Base-by-base conservation (phyloP, 2,797 vertebrate species). In the Botia kubotai region DNA sequence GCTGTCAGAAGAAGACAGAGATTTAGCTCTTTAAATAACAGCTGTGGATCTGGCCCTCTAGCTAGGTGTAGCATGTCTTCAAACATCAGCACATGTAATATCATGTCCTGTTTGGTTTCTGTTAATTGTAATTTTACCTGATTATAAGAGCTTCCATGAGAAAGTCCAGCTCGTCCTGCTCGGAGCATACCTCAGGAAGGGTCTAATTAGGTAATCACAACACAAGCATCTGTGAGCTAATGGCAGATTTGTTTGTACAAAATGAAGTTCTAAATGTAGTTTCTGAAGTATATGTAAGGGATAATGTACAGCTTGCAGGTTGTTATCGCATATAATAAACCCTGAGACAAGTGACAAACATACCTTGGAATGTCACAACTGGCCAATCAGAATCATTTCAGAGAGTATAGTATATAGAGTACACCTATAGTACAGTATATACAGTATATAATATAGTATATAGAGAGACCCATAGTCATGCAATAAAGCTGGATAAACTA, bases 71-170 rank as follows among this genome's bases (percentile, higher is more conserved):
- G 16, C 16, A 39, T 16, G 62, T 53, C 43, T 13, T 8, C 3
- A 19, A 43, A 29, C 50, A 26, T 43, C 10, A 48, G 21, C 21
- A 14, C 21, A 14, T 60, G 14, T 10, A 17, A 29, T 33, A 1
- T 6, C 19, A 19, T 8, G 19, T 55, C 8, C 17, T n/a, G 4
- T 26, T 23, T 16, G 65, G 36, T 6, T 62, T 4, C 53, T 48
- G 16, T 72, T 52, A 43, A 11, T 19, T 60, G 46, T 2, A 21
- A 78, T 67, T 46, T 33, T 86, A 99, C 98, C 98, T 99, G 92
- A 99, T 99, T 82, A 99, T 99, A 26, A 99, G 93, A 75, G 98
- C 97, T 92, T 99, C 98, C 98, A 99, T 99, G 75, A 99, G 95
- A 89, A 99, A 99, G 87, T 99, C 98, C 66, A 99, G 83, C 75